Base-by-base conservation (phyloP, 2,113 vertebrate species). In the Notarius quadriscutis region DNA sequence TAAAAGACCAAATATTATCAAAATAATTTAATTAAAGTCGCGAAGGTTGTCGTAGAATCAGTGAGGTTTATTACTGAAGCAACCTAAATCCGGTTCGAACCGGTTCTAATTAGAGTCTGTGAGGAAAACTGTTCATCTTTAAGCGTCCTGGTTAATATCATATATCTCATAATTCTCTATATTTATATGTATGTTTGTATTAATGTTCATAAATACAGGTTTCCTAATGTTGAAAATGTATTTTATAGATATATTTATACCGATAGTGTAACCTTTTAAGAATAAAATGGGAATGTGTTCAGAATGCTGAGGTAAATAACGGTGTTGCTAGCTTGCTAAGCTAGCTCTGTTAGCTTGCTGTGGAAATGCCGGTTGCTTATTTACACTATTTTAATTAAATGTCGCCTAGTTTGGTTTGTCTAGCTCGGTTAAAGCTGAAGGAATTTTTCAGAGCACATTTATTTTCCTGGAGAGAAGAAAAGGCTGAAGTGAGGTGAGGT, bases 321-420 rank as follows among this genome's bases (percentile, higher is more conserved):
- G 77, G 53, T 57, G 2, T 60, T 22, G 55, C 27, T 60, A 34
- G 51, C n/a, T 18, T 81, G 55, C 57, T 62, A 80, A 30, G 78
- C 78, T 81, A 81, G 79, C 79, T 22, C 79, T 0, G 79, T 81
- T 81, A 81, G 79, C 57, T 10, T 81, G 53, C 55, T 34, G 53
- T 34, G 53, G 14, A 22, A 18, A 10, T 58, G 27, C 20, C 4
- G 2, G 3, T 2, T 11, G 51, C 55, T 80, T 80, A 80, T 57
- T n/a, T 80, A 58, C 41, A 53, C 50, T 27, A 58, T 57, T 9
- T 34, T 6, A 78, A 55, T 27, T 15, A n/a, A 8, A 53, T 8
- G 51, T 80, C 53, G 53, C 27, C 53, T 20, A 34, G 18, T 20
- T 22, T 5, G 8, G 72, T 79, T 79, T 17, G 17, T 27, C 14